Evolutionary conservation across 2,113 vertebrate genomes (phyloP).

Genomic region (Corythoichthys intestinalis): DNA sequence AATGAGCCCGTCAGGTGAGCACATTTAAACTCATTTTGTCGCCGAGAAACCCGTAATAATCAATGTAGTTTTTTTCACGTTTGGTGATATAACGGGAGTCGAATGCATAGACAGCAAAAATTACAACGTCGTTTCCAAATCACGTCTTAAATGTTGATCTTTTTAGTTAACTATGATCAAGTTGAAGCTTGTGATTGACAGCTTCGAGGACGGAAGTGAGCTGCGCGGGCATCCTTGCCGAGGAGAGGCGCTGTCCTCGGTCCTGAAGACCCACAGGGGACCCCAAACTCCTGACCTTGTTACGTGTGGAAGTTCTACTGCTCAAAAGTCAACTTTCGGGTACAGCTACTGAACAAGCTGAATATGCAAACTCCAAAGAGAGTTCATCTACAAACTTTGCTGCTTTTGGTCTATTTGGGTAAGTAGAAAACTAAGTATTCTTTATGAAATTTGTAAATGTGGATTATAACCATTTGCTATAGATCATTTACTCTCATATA

Average conservation of each 20-base stretch:
- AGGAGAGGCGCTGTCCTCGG: slow-evolving; percentile 65
- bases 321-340: slow-evolving; percentile 4
- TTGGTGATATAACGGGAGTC: slow-evolving; percentile 4
- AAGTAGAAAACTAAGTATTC: slow-evolving; percentile 40
- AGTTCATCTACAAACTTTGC: slow-evolving; percentile 44
- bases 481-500: too few species aligned
- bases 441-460: too few species aligned
- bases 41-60: background rate
- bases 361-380: slow-evolving; percentile 59
- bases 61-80: background rate
- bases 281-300: slow-evolving; percentile 2
- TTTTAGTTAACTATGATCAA: background rate
- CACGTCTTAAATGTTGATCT: background rate
- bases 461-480: background rate
- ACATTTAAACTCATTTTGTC: background rate
- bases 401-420: slow-evolving; percentile 62
- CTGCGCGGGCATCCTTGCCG: slow-evolving; percentile 14
- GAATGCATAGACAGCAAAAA: slow-evolving; percentile 21
- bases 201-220: slow-evolving; percentile 21
- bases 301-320: background rate
- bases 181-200: background rate
- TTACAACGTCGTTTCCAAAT: background rate
- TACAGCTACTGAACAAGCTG: slow-evolving; percentile 26
- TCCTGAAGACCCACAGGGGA: slow-evolving; percentile 46
- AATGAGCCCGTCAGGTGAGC: background rate